Conservation (phyloP, 2,797 vertebrate genomes). For the Dallia pectoralis region DNA sequence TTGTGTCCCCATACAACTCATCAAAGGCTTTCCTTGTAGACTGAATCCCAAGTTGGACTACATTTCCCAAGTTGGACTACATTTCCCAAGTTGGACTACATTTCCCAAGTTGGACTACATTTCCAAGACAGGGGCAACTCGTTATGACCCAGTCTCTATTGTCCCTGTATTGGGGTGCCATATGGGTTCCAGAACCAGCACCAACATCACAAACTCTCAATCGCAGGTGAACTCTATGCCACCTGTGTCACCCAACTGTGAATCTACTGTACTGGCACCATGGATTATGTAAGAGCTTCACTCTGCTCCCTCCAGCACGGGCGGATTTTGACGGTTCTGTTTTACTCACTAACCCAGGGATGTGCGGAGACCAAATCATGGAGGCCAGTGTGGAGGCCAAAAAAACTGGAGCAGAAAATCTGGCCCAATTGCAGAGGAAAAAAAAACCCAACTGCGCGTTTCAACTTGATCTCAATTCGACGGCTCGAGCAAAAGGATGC, state of each 20-base stretch:
- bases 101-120: not conserved
- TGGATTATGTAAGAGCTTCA: constrained; percentile 1
- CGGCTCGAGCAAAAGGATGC: constrained; percentile 42
- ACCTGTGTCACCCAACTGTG: constrained; percentile 3
- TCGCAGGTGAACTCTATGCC: not conserved
- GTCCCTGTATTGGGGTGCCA: not conserved
- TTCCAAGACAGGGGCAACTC: not conserved
- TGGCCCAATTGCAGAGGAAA: constrained; percentile 67
- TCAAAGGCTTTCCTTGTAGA: not conserved
- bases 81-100: not conserved
- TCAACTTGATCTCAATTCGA: constrained; percentile 29
- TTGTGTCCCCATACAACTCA: not conserved
- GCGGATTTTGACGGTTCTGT: constrained; percentile 37
- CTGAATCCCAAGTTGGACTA: not conserved
- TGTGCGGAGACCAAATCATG: constrained; percentile 32
- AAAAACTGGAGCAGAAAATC: constrained; percentile 77
- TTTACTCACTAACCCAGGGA: constrained; percentile 46
- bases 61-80: not conserved
- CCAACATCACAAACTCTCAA: not conserved
- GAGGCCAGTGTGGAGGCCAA: constrained; percentile 31
- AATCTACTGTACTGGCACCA: not conserved
- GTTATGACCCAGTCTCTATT: not conserved
- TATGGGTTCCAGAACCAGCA: too few relatives aligned
- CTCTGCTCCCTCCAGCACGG: constrained; percentile 39
- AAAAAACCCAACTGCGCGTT: constrained; percentile 19